Base-by-base conservation (phyloP, 2,113 vertebrate species). In the Ariopsis seemanni region DNA sequence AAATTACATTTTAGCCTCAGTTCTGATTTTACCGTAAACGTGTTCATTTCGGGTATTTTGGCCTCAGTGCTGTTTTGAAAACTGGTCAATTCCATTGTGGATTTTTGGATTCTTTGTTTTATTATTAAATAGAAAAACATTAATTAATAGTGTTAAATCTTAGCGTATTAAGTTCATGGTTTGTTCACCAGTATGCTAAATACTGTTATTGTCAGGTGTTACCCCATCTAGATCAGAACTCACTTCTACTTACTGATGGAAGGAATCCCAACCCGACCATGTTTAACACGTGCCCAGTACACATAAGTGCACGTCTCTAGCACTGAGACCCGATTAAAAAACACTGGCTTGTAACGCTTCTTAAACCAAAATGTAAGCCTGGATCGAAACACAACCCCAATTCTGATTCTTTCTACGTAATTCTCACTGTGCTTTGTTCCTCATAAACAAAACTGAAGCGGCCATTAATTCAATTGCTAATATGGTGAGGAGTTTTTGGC, bases 391-490 rank as follows among this genome's bases (percentile, higher is more conserved):
- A 22, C 27, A 11, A 30, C 22, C 77, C 10, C 4, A 7, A 57
- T 60, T 48, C n/a, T 27, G 65, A 86, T 34, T 22, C 85, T 5
- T 53, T 84, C 17, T 1, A 5, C 30, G 17, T 3, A 30, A 72
- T 60, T 87, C 27, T 82, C 52, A 50, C 5, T 7, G 11, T 71
- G 79, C 82, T 74, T 58, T 34, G n/a, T 83, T 67, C 72, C 42
- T 48, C 22, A 82, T 57, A 20, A 87, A 84, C 34, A 62, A 81
- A 88, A 27, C 63, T 7, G 78, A 87, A 82, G 22, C 30, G 30
- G n/a, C 48, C 48, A 80, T 90, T 86, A 65, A 90, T 88, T 91
- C 17, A 82, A 71, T 78, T 42, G 58, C 62, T 87, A 86, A 89
- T 86, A 88, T 17, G 71, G 85, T 57, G 84, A 58, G 57, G 77